phyloP scores from a whole-genome alignment of 2,797 vertebrate species.

The Vultur gryphus region DNA sequence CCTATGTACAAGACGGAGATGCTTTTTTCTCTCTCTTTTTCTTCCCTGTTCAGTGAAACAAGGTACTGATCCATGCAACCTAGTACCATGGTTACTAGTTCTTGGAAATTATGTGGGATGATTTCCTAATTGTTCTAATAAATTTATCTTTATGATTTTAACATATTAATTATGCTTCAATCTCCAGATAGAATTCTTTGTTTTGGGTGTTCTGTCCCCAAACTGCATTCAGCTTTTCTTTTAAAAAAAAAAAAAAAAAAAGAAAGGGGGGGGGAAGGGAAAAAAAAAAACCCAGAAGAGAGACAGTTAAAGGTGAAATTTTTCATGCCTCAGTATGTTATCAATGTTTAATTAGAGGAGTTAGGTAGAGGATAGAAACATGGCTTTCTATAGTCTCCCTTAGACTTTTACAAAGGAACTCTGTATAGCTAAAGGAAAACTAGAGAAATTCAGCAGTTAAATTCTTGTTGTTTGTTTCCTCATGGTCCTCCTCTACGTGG shows the following conservation, averaged over 20 bases:
- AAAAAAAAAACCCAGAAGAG: too few relatives aligned
- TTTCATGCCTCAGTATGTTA: not conserved
- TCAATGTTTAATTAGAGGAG: not conserved
- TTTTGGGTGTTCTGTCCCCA: not conserved
- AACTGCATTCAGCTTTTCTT: not conserved
- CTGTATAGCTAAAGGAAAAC: rapidly evolving
- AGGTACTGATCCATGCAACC: not conserved
- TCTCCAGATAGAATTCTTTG: not conserved
- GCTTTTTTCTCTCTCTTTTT: not conserved
- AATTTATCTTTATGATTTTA: not conserved
- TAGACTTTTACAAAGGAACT: not conserved
- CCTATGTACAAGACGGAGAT: not conserved
- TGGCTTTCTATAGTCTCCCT: not conserved
- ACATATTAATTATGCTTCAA: not conserved
- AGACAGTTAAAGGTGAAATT: not conserved
- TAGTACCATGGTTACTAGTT: not conserved
- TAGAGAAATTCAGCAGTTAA: not conserved
- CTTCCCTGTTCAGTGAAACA: not conserved
- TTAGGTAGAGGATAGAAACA: not conserved
- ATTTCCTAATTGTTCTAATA: not conserved
- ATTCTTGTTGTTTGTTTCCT: not conserved
- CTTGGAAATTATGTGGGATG: not conserved
- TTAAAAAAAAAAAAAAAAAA: not conserved
- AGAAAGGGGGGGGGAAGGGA: too few relatives aligned
- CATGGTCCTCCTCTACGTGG: not conserved